Evolutionary conservation across 2,797 vertebrate species (phyloP).

Genomic region (Triplophysa yarkandensis): DNA sequence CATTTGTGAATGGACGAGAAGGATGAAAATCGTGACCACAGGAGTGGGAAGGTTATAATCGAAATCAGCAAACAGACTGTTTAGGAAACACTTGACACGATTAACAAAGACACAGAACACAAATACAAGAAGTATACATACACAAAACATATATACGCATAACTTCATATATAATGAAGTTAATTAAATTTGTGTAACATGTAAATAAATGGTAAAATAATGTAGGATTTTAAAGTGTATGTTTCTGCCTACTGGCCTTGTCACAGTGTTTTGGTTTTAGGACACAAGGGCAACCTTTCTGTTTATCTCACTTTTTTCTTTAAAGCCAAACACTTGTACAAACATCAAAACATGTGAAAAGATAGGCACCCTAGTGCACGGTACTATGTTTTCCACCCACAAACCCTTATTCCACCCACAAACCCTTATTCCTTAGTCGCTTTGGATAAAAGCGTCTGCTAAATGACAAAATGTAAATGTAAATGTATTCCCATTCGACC

Average conservation of each 20-base stretch:
- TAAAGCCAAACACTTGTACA: conserved; percentile 29
- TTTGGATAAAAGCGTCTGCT: no score
- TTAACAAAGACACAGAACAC: background rate
- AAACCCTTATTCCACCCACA: no score
- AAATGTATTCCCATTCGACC: background rate
- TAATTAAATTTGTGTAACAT: background rate
- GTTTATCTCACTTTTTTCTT: conserved; percentile 12
- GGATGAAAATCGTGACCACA: conserved; percentile 28
- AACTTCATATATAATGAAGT: background rate
- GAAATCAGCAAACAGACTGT: conserved; percentile 24
- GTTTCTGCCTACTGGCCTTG: background rate
- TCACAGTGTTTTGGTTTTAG: conserved; percentile 14
- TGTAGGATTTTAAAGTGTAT: background rate
- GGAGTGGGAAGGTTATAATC: background rate
- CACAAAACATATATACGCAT: background rate
- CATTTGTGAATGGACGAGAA: conserved; percentile 27
- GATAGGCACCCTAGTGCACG: background rate
- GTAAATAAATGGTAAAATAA: background rate
- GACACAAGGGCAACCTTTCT: conserved; percentile 16
- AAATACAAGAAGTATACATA: background rate
- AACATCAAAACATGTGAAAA: conserved; percentile 25
- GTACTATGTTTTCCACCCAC: conserved; percentile 5
- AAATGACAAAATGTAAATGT: no score
- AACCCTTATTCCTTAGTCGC: no score
- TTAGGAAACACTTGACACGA: conserved; percentile 19